phyloP scores from a whole-genome alignment of 2,888 invertebrate genomes.

The Drosophila kuntzei region DNA sequence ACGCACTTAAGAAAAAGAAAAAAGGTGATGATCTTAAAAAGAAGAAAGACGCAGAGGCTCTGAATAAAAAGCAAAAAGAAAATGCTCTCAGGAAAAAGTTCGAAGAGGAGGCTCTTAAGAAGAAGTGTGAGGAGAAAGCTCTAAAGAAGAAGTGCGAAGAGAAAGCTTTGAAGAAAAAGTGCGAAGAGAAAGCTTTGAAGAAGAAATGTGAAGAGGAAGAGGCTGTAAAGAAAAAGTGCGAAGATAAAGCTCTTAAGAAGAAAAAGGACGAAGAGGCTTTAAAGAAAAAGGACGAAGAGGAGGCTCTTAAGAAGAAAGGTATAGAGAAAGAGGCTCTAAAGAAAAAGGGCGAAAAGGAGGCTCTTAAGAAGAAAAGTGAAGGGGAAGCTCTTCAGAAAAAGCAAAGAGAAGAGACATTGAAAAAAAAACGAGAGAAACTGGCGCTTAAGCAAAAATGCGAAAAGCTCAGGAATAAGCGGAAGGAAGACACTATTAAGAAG shows the following conservation, averaged over 20 bases:
- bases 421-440: background rate
- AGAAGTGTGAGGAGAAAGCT: background rate
- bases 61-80: background rate
- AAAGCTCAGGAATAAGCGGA: background rate
- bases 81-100: background rate
- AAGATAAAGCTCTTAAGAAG: background rate
- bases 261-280: background rate
- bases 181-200: background rate
- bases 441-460: background rate
- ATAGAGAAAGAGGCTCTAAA: background rate
- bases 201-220: background rate
- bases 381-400: background rate
- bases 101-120: background rate
- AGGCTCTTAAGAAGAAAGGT: background rate
- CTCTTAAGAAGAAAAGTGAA: background rate
- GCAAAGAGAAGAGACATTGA: background rate
- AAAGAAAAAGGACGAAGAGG: background rate
- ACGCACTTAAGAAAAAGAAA: background rate
- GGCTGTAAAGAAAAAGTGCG: background rate
- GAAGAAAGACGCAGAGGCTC: background rate
- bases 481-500: slow-evolving; percentile 1
- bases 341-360: background rate
- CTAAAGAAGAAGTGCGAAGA: background rate
- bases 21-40: background rate
- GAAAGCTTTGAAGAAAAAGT: background rate